Conservation (phyloP, 2,888 invertebrate genomes). For the Ophion slaviceki region DNA sequence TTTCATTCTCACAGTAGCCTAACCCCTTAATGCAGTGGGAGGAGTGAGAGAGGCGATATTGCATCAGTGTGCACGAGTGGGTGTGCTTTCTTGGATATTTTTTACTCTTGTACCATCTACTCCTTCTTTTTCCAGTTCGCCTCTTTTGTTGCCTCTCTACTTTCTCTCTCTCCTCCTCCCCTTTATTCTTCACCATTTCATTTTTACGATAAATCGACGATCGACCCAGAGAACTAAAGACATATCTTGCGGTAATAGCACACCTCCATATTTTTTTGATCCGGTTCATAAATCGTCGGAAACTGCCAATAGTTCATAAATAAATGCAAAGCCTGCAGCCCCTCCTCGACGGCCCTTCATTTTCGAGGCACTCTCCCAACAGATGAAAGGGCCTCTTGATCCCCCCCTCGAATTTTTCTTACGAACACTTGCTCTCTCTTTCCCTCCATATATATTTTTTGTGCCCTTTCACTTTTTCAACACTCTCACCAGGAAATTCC, state of each 20-base stretch:
- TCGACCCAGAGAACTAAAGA: slow-evolving; percentile 57
- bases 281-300: slow-evolving; percentile 75
- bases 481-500: slow-evolving; percentile 34
- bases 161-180: slow-evolving; percentile 48
- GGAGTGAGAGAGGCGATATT: slow-evolving; percentile 7
- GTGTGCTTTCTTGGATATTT: too few species aligned
- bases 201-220: slow-evolving; percentile 62
- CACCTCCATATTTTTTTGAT: slow-evolving; percentile 72
- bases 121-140: too few species aligned
- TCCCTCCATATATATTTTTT: slow-evolving; percentile 23
- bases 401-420: slow-evolving; percentile 16
- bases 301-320: slow-evolving; percentile 77
- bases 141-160: slow-evolving; percentile 5
- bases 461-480: slow-evolving; percentile 38
- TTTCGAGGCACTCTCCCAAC: slow-evolving; percentile 38
- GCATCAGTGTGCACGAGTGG: too few species aligned
- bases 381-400: slow-evolving; percentile 41
- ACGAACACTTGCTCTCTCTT: not conserved
- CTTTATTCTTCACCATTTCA: slow-evolving; percentile 26
- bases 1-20: too few species aligned
- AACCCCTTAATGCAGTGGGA: not conserved
- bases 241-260: slow-evolving; percentile 52
- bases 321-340: slow-evolving; percentile 66
- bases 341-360: slow-evolving; percentile 58
- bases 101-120: too few species aligned